Base-by-base conservation (phyloP, 2,797 vertebrate species). In the Pyrocephalus nanus region DNA sequence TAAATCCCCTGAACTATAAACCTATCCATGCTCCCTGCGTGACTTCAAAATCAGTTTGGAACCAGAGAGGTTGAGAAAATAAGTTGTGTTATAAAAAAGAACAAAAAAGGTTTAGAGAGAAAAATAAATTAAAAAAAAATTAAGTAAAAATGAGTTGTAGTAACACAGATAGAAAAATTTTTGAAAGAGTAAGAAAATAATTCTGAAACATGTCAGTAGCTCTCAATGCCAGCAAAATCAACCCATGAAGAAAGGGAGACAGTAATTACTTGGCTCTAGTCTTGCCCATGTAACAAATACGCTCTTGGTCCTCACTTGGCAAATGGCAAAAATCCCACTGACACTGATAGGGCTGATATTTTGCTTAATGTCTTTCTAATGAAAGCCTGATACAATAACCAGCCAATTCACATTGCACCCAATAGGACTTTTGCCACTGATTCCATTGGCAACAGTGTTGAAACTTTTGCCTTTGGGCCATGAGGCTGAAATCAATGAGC, bases 401-500 rank as follows among this genome's bases (percentile, higher is more conserved):
- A 87, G 14, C 25, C 22, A 76, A 45, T 34, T 75, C 70, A 54
- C 51, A 4, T 8, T 34, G 32, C 8, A 61, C 7, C 30, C 45
- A 47, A 50, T 4, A 48, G 69, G 61, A 83, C 17, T 78, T 93
- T 53, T 88, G 75, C 53, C 69, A 61, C 65, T 80, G 64, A 57
- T 18, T 85, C 80, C 78, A 67, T 50, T 83, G 65, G 53, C 53
- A 89, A 54, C 61, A 80, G 16, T 22, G n/a, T n/a, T 82, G 57
- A 80, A 51, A 72, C 25, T 79, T 71, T 77, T 91, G 74, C 94
- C 92, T 80, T 64, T 89, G 61, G 86, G 90, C 74, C 6, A 2
- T 58, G 69, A 86, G 18, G 32, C 69, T 80, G 78, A 74, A 95
- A 91, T 96, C 95, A 80, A 93, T 95, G 77, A 73, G 67, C 15